Evolutionary conservation across 2,113 vertebrate genomes (phyloP).

Genomic region (Podiceps cristatus): DNA sequence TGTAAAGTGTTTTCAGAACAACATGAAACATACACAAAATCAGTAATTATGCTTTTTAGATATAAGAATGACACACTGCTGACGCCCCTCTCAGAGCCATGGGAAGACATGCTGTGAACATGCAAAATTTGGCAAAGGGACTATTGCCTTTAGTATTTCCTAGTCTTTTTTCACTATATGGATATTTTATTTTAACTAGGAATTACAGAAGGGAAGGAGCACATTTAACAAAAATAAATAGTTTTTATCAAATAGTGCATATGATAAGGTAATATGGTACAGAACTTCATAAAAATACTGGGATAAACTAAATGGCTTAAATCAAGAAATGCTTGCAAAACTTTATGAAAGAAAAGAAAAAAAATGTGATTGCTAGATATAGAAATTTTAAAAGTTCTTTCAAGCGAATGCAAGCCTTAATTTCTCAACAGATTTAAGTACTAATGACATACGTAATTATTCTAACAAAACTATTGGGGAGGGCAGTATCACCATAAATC

Average conservation of each 20-base stretch:
- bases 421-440: not conserved
- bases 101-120: constrained; percentile 11
- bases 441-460: not conserved
- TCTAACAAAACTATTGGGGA: constrained; percentile 26
- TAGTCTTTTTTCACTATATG: not conserved
- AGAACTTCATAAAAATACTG: constrained; percentile 26
- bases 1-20: not conserved
- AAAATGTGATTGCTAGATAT: not conserved
- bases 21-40: not conserved
- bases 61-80: not conserved
- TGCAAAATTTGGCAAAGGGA: not conserved
- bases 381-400: not conserved
- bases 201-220: not conserved
- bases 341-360: not conserved
- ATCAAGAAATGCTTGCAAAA: constrained; percentile 57
- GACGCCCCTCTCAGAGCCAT: not conserved
- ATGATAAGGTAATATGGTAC: constrained; percentile 13
- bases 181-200: not conserved
- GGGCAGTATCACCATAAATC: not conserved
- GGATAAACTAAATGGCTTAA: constrained; percentile 16
- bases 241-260: constrained; percentile 37
- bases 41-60: not conserved
- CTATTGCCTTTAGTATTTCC: not conserved
- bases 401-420: not conserved
- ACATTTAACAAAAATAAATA: not conserved